phyloP scores from a whole-genome alignment of 2,113 vertebrate genomes.

The Boulengeromyrus knoepffleri region DNA sequence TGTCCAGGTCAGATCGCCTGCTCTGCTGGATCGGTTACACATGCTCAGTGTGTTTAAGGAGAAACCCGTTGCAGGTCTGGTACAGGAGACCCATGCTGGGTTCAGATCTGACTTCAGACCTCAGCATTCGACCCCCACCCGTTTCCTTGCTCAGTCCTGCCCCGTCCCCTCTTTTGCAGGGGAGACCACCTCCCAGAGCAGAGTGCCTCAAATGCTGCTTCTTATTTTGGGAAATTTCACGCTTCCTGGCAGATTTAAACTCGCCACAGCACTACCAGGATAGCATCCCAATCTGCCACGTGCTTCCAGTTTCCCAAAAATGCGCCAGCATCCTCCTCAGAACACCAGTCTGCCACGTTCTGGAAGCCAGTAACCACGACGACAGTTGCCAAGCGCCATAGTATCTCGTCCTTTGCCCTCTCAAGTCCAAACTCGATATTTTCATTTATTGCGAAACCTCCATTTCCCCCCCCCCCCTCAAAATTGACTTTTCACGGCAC shows the following conservation, averaged over 20 bases:
- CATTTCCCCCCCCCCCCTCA: background rate
- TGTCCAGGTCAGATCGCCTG: conserved; percentile 23
- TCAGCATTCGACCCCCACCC: background rate
- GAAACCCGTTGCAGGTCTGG: background rate
- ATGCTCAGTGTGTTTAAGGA: background rate
- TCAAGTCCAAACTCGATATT: background rate
- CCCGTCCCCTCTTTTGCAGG: background rate
- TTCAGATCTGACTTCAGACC: background rate
- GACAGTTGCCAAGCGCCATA: background rate
- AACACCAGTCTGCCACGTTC: background rate
- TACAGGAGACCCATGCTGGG: background rate
- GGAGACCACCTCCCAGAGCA: background rate
- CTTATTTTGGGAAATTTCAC: background rate
- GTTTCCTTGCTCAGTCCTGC: background rate
- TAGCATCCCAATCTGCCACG: background rate
- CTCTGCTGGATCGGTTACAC: conserved; percentile 24
- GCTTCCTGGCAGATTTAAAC: background rate
- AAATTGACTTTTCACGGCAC: background rate
- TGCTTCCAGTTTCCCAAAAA: background rate
- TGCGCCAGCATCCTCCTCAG: background rate
- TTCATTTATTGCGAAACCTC: background rate
- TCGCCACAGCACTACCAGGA: background rate
- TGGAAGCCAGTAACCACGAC: background rate
- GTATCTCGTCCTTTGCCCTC: background rate
- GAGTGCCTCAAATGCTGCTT: background rate